Base-by-base conservation (phyloP, 1,140 invertebrate genomes). In the Geopemphigus sp. region DNA sequence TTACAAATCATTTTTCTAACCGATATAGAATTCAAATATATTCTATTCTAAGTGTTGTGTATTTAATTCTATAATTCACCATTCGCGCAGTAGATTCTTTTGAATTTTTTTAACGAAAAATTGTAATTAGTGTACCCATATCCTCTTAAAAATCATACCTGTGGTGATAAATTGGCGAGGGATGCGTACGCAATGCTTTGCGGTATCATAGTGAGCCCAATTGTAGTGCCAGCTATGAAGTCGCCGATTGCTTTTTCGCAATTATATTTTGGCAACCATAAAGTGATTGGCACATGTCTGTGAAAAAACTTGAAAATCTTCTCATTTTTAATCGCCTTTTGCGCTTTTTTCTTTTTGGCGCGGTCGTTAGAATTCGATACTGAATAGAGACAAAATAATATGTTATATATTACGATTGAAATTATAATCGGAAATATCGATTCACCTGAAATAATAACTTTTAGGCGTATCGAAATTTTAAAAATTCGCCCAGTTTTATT, bases 181-280 rank as follows among this genome's bases (percentile, higher is more conserved):
- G 87, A 85, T 5, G 91, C 90, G 83, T 91, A 92, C 11, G 90
- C 91, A 80, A 92, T 88, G 11, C 89, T 90, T 83, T 92, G 91
- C 5, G 91, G 91, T 80, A 92, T 90, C 17, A 89, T 89, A 4
- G 90, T 92, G 10, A 92, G 84, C 19, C 90, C 90, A 1, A 92
- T 89, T 14, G 91, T 91, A 5, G 90, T 84, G 32, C 91, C 91
- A 57, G 90, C 90, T 53, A 90, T 83, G 39, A 86, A 66, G 83
- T 90, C 89, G 24, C 87, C 85, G 19, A 88, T 63, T 26, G 88
- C 84, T 83, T 87, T 87, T 72, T 84, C 83, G 80, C 83, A 84
- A 50, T 84, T 85, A 83, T 90, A 90, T 10, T 84, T 82, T 32
- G 86, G 87, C 24, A 88, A 83, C 89, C 89, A 90, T 73, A 82